A percentile compares a stretch with the other conserved stretches of the same genome.
Conservation (phyloP, 2,113 vertebrate species). For the Mellivora capensis region DNA sequence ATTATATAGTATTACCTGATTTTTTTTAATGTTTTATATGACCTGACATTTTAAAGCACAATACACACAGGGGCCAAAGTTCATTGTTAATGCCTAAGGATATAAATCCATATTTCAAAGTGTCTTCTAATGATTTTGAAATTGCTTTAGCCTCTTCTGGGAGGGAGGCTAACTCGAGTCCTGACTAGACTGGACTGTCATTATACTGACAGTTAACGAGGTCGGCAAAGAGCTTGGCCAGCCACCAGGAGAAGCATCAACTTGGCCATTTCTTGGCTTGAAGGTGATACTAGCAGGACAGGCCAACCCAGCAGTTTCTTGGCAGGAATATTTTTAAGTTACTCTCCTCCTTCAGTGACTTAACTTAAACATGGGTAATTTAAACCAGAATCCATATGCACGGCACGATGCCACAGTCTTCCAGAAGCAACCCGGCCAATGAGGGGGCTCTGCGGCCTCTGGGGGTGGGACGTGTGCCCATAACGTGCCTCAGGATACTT, state of each 20-base stretch:
- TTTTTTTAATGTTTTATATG: not conserved
- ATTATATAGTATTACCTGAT: not conserved
- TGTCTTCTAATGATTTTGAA: not conserved
- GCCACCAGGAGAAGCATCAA: not conserved
- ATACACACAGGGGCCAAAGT: not conserved
- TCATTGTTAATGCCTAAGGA: not conserved
- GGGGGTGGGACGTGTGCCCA: accelerated
- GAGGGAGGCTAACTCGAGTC: not conserved
- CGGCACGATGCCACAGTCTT: not conserved
- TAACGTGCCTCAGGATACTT: not conserved
- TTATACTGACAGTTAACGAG: not conserved
- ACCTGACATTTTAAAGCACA: slow-evolving; percentile 10
- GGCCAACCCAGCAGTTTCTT: not conserved
- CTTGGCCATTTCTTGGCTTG: not conserved
- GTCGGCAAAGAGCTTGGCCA: not conserved
- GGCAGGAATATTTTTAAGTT: not conserved
- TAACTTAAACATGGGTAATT: not conserved
- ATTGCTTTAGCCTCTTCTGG: not conserved
- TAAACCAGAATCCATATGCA: not conserved
- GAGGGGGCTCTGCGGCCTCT: accelerated
- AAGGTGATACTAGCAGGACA: not conserved
- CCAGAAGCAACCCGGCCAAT: not conserved
- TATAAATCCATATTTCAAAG: not conserved
- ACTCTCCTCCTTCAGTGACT: not conserved
- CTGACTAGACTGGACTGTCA: not conserved